Percentiles rank a stretch among this genome's conserved stretches.
Evolutionary conservation across 1,140 invertebrate genomes (phyloP).

Genomic region (Bombus terrestris): DNA sequence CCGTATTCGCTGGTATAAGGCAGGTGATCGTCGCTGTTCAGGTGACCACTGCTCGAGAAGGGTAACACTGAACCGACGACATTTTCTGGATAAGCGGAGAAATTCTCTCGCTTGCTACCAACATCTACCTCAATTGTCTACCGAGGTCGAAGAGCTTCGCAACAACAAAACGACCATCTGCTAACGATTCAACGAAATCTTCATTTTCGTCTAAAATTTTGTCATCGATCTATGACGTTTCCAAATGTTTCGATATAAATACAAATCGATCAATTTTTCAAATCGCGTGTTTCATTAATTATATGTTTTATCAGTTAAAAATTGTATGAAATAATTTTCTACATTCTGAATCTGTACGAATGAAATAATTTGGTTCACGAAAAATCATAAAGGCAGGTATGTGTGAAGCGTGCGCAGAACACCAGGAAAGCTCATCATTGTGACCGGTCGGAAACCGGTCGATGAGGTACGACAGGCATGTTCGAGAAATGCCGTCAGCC

Average conservation of each 20-base stretch:
- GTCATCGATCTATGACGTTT: background rate
- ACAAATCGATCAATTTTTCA: background rate
- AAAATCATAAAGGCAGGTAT: background rate
- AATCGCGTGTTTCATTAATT: background rate
- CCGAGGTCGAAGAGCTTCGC: slow-evolving; percentile 61
- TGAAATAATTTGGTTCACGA: background rate
- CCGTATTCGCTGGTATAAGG: slow-evolving; percentile 66
- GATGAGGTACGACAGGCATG: slow-evolving; percentile 77
- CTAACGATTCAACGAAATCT: background rate
- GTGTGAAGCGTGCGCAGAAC: slow-evolving; percentile 9
- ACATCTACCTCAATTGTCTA: background rate
- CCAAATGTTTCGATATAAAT: too few relatives aligned
- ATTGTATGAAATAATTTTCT: background rate
- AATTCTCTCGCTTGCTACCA: slow-evolving; percentile 60
- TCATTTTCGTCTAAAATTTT: background rate
- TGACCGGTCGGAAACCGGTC: slow-evolving; percentile 72
- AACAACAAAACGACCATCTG: background rate
- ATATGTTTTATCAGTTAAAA: background rate
- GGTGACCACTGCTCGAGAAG: slow-evolving; percentile 53
- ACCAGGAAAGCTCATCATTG: slow-evolving; percentile 57
- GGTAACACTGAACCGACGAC: slow-evolving; percentile 75
- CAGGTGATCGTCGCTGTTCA: slow-evolving; percentile 73
- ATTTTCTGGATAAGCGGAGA: slow-evolving; percentile 74
- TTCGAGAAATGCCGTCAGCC: slow-evolving; percentile 80
- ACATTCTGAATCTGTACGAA: background rate